phyloP scores from a whole-genome alignment of 2,888 invertebrate genomes.

The Balanococcus diminutus region DNA sequence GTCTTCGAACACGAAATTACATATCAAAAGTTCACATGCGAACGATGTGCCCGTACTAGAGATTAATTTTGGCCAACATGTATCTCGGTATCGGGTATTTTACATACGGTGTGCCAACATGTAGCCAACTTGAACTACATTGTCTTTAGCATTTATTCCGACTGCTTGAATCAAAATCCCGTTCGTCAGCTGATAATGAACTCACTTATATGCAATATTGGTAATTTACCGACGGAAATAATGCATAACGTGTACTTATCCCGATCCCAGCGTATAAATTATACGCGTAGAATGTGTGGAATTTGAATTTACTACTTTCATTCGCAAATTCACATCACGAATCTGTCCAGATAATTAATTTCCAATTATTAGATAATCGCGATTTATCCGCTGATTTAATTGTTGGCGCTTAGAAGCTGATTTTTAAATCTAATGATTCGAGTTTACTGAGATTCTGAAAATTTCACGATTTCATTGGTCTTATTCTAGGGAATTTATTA shows the following conservation, averaged over 20 bases:
- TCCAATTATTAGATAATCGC: neutral
- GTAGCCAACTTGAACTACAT: neutral
- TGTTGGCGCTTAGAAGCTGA: no score
- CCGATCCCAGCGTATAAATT: neutral
- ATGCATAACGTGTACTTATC: conserved; percentile 14
- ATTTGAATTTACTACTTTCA: neutral
- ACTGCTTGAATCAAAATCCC: neutral
- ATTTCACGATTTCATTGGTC: no score
- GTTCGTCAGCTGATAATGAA: neutral
- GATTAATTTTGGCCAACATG: neutral
- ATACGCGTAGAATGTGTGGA: neutral
- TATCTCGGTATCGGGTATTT: neutral
- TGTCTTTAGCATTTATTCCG: neutral
- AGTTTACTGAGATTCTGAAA: no score
- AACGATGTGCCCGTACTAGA: neutral
- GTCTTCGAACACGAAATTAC: neutral
- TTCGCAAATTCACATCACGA: neutral
- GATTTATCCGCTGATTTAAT: no score
- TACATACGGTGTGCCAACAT: neutral
- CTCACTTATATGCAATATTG: conserved; percentile 28
- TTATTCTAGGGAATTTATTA: no score
- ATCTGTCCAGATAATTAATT: neutral
- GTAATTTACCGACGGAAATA: neutral
- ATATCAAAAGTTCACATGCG: neutral
- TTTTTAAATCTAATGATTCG: no score